Evolutionary conservation across 1,140 invertebrate genomes (phyloP), one percentile per base, ranked within the genome.

Genomic region (Drosophila nasuta): DNA sequence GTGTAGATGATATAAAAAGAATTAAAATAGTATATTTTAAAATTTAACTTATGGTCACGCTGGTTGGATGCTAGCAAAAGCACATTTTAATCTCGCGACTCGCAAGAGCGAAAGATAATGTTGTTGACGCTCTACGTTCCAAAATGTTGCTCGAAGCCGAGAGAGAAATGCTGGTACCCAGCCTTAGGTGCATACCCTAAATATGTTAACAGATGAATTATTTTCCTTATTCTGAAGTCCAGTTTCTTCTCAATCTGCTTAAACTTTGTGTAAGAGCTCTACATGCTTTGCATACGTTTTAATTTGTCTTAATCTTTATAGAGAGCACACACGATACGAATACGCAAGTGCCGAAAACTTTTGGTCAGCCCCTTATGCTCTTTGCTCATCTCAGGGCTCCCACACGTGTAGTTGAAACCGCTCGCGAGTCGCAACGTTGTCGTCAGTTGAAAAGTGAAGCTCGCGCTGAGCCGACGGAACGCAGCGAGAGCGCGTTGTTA

Each of bases 391-490:
- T 63, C 33, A 13, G 43, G 6, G 38, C 51, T 69, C 57, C 49
- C 49, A 60, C 65, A 74, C 57, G 56, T 74, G 71, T 52, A 59
- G 46, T 46, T 68, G n/a, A 38, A 41, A 38, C 8, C 20, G 57
- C 41, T 74, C 57, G 8, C 30, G 6, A 33, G 6, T 33, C 30
- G 30, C 1, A 56, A 33, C 63, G 60, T 64, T 43, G n/a, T 33
- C 15, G 59, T 87, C 82, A 87, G 71, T 86, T 79, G 65, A 60
- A 68, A 52, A 70, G 13, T 56, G 60, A 54, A 76, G 25, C 71
- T 64, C 60, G 83, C 43, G 64, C 67, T 28, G 79, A 58, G 56
- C 71, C 35, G 10, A 52, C 75, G 43, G 10, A 52, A 54, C 28
- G 15, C 43, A 11, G 33, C 25, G 33, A 5, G 43, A 60, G 57